Evolutionary conservation across 2,113 vertebrate species (phyloP).

Genomic region (Campylorhamphus procurvoides): DNA sequence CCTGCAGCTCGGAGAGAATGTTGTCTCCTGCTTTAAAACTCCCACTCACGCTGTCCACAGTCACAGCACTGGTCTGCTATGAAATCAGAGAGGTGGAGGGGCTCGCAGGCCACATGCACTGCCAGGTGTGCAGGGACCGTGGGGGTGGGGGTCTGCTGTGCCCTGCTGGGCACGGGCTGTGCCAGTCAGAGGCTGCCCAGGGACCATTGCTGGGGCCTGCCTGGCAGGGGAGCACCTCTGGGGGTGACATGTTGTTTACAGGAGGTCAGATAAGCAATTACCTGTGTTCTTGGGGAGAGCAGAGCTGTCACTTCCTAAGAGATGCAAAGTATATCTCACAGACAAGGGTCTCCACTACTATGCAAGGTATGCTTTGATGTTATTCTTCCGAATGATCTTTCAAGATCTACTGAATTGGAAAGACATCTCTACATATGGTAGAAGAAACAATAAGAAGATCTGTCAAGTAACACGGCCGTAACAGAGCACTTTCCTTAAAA

Average conservation of each 20-base stretch:
- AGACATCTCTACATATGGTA: neutral
- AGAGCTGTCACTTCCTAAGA: slow-evolving; percentile 26
- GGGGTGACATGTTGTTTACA: neutral
- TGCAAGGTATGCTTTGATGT: slow-evolving; percentile 61
- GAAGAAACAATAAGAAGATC: slow-evolving; percentile 13
- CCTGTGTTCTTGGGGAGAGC: neutral
- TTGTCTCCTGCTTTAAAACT: neutral
- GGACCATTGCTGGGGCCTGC: neutral
- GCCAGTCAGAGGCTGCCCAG: neutral
- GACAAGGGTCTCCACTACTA: slow-evolving; percentile 42
- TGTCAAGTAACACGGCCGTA: neutral
- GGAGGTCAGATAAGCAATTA: slow-evolving; percentile 39
- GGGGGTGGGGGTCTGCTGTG: neutral
- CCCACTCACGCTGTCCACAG: neutral
- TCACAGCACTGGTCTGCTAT: neutral
- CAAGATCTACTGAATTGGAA: slow-evolving; percentile 32
- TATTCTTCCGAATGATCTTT: neutral
- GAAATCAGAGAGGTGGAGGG: neutral
- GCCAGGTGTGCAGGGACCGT: accelerated
- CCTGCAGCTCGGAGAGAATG: neutral
- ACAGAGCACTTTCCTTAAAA: neutral
- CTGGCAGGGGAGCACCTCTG: neutral
- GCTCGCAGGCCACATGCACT: neutral
- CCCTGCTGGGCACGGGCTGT: neutral
- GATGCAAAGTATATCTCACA: slow-evolving; percentile 27